Evolutionary conservation across 1,140 invertebrate genomes (phyloP).

Genomic region (Tetramorium alpestre): DNA sequence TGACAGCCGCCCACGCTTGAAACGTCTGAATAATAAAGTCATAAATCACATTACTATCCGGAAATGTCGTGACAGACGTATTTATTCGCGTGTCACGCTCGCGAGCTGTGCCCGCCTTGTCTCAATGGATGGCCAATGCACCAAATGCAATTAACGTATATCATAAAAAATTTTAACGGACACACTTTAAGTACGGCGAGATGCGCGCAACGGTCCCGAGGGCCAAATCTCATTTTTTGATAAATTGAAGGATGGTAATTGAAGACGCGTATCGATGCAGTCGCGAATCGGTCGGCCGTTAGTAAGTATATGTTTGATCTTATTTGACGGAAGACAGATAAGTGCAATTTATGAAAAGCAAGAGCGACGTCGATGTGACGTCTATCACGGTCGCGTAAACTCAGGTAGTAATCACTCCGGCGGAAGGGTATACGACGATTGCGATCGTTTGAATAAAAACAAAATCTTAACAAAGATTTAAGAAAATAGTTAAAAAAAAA

Average conservation of each 20-base stretch:
- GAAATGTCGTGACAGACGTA: slow-evolving; percentile 58
- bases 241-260: slow-evolving; percentile 41
- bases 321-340: slow-evolving; percentile 11
- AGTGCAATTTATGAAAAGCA: slow-evolving; percentile 18
- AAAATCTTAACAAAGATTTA: not conserved
- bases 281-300: slow-evolving; percentile 4
- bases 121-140: slow-evolving; percentile 34
- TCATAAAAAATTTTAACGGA: slow-evolving; percentile 56
- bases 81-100: slow-evolving; percentile 45
- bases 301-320: slow-evolving; percentile 43
- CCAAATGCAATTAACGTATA: slow-evolving; percentile 57
- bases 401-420: slow-evolving; percentile 2
- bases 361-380: not conserved
- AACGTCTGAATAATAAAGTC: slow-evolving; percentile 70
- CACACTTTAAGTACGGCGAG: slow-evolving; percentile 47
- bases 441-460: not conserved
- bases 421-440: not conserved
- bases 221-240: slow-evolving; percentile 36
- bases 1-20: slow-evolving; percentile 39
- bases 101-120: slow-evolving; percentile 38
- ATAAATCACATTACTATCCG: slow-evolving; percentile 66
- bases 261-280: slow-evolving; percentile 23
- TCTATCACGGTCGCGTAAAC: not conserved
- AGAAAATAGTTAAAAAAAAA: not conserved
- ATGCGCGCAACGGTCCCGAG: not conserved